These are phyloP conservation scores for Spinus pinus DNA, from an alignment of 2,797 vertebrate genomes.

Conservation along the genomic window DNA sequence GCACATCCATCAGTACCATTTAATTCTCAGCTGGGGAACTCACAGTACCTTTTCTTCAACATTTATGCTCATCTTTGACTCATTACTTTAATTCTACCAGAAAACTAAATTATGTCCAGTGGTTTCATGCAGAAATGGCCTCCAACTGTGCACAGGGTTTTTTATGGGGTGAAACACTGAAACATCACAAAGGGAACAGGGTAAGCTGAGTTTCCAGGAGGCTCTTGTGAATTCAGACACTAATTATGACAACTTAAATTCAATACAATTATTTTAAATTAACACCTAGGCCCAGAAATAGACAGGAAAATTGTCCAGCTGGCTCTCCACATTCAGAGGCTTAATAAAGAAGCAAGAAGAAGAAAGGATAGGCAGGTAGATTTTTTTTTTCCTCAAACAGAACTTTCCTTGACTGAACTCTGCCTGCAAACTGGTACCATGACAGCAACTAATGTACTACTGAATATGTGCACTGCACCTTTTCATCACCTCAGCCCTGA, in stretches of 20 bases:
- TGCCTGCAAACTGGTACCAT: background rate
- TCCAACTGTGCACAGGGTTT: background rate
- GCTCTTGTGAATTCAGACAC: background rate
- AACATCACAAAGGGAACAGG: background rate
- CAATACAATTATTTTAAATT: background rate
- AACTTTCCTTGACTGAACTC: background rate
- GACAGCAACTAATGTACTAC: background rate
- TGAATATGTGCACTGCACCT: background rate
- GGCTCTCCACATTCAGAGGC: background rate
- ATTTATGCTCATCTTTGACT: constrained; percentile 18
- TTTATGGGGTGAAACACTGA: background rate
- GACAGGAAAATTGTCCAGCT: background rate
- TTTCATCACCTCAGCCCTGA: constrained; percentile 9
- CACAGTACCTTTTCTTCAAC: background rate
- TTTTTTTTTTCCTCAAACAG: background rate
- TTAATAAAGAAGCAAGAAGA: background rate
- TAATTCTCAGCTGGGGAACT: constrained; percentile 14
- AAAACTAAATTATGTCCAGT: constrained; percentile 14
- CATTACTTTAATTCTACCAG: constrained; percentile 42
- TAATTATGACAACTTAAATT: background rate
- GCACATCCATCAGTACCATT: background rate
- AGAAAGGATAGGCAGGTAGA: background rate
- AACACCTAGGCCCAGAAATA: background rate
- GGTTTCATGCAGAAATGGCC: background rate
- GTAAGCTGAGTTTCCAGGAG: background rate